phyloP scores from a whole-genome alignment of 2,113 vertebrate species.

The Caranx melampygus region DNA sequence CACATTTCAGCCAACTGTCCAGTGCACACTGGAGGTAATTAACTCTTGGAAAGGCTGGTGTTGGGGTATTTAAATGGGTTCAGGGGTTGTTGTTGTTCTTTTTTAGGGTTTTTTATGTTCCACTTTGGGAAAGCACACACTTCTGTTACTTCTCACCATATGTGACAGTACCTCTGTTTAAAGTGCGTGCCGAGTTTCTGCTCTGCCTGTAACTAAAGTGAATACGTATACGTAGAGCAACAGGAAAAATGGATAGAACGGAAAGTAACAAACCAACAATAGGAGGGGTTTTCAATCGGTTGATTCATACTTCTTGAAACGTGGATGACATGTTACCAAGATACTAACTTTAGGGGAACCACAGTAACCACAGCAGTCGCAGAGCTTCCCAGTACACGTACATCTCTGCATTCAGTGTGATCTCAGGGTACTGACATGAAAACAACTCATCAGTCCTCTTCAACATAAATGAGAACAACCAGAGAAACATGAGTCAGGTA shows the following conservation, averaged over 20 bases:
- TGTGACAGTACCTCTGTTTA: background rate
- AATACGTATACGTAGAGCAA: too few species aligned
- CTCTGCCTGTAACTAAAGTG: background rate
- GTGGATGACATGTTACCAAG: background rate
- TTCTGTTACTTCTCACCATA: background rate
- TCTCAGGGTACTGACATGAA: slow-evolving; percentile 2
- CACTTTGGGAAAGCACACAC: background rate
- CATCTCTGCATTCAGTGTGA: background rate
- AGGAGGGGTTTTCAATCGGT: slow-evolving; percentile 22
- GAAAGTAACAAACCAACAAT: background rate
- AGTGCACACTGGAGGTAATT: too few species aligned
- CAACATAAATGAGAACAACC: background rate
- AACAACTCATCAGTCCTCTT: background rate
- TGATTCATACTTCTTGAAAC: slow-evolving; percentile 7
- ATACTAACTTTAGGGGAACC: slow-evolving; percentile 42
- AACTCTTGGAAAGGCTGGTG: too few species aligned
- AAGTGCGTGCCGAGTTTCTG: background rate
- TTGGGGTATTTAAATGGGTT: background rate
- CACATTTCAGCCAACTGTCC: too few species aligned
- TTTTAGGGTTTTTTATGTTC: background rate
- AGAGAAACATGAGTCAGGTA: background rate
- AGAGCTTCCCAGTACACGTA: slow-evolving; percentile 7
- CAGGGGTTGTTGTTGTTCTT: background rate
- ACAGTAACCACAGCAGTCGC: slow-evolving; percentile 15
- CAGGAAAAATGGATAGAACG: background rate